Evolutionary conservation across 2,888 invertebrate species (phyloP), one percentile per base, ranked within the genome.

Genomic region (Cosmopolites sordidus): DNA sequence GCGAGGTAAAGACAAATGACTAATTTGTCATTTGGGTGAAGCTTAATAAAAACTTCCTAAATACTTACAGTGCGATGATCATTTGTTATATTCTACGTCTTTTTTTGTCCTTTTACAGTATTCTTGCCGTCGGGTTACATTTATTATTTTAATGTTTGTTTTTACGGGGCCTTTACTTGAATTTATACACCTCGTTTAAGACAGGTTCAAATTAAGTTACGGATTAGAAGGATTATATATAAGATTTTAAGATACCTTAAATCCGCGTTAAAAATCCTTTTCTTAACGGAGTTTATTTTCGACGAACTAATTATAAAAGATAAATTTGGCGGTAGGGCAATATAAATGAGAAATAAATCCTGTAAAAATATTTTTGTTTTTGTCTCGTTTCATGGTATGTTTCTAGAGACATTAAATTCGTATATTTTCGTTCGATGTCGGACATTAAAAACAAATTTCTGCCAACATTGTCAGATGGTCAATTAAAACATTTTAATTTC

Each of bases 21-120:
- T 52, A 56, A 56, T 56, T 56, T 56, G 56, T 56, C 56, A 53
- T 56, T 56, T 50, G 42, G 46, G 40, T 53, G 56, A 53, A 46
- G 50, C 53, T 56, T 56, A 56, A 56, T 53, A 56, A 56, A 56
- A 56, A 56, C 56, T 56, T 56, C 56, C 56, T 56, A 56, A 56
- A 56, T 56, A 56, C 56, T 56, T 53, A 49, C 53, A 49, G 43
- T 56, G 53, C 53, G 42, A 50, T 49, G 56, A 56, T 56, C 56
- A 56, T 56, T 56, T 56, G 18, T 56, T 56, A 53, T 53, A 53
- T 56, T 56, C 52, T 43, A 49, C 43, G 52, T 53, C 56, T 43
- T 56, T 42, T 51, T 53, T 49, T 47, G 22, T 22, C 22, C 49
- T 50, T 52, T 56, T 49, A 43, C 53, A 44, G 43, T 52, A 49